Conservation (phyloP, 2,888 invertebrate genomes). For the Selenia dentaria region DNA sequence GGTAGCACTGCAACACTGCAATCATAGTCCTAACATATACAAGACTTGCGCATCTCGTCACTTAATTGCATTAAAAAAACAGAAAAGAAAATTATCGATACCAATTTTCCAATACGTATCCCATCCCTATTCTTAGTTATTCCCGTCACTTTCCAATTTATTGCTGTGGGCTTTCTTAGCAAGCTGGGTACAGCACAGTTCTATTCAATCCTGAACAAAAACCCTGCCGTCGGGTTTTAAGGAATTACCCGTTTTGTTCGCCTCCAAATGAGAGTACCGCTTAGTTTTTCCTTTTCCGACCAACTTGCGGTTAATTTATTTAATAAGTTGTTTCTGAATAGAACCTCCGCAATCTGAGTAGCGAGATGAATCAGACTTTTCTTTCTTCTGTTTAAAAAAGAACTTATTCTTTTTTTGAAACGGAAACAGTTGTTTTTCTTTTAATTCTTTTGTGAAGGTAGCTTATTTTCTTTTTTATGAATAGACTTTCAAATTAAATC, state of each 20-base stretch:
- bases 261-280: constrained; percentile 41
- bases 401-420: constrained; percentile 38
- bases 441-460: constrained; percentile 46
- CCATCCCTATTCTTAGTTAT: constrained; percentile 51
- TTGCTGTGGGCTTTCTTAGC: constrained; percentile 78
- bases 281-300: constrained; percentile 76
- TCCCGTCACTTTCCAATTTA: constrained; percentile 82
- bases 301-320: constrained; percentile 81
- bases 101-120: constrained; percentile 15
- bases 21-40: too few species aligned
- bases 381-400: constrained; percentile 52
- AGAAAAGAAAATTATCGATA: too few species aligned
- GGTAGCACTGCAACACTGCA: too few species aligned
- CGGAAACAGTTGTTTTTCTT: constrained; percentile 43
- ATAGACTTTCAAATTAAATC: constrained; percentile 41
- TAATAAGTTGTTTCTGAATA: constrained; percentile 81
- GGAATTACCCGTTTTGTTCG: constrained; percentile 76
- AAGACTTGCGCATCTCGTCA: too few species aligned
- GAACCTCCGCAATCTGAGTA: constrained; percentile 55
- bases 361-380: constrained; percentile 69
- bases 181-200: constrained; percentile 59
- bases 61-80: too few species aligned
- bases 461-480: constrained; percentile 29
- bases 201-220: constrained; percentile 67
- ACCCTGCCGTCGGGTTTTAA: constrained; percentile 64